Conservation (phyloP, 2,888 invertebrate genomes). For the Steinernema carpocapsae region DNA sequence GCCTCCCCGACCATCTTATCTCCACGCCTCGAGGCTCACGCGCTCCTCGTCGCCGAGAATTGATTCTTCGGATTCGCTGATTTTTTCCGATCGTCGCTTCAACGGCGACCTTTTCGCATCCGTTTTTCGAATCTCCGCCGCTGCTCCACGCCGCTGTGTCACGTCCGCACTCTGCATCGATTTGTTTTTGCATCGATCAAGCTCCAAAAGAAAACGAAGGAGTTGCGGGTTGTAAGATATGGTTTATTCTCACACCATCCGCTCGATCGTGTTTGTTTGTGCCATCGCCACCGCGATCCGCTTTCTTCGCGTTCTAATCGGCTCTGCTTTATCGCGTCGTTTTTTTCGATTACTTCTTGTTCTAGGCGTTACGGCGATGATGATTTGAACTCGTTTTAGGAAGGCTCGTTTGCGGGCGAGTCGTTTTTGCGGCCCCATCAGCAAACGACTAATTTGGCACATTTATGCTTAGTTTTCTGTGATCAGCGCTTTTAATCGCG, state of each 20-base stretch:
- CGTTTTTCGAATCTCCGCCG: too few relatives aligned
- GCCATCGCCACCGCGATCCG: not conserved
- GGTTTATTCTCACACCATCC: too few relatives aligned
- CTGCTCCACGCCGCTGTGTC: too few relatives aligned
- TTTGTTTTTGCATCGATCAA: too few relatives aligned
- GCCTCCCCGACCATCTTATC: not conserved
- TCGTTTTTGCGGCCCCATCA: not conserved
- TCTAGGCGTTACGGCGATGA: too few relatives aligned
- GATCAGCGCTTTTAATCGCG: not conserved
- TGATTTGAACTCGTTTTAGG: not conserved
- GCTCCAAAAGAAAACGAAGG: too few relatives aligned
- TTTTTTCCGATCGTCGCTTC: slow-evolving; percentile 17
- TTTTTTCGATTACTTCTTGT: slow-evolving; percentile 8
- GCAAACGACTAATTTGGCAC: slow-evolving; percentile 1
- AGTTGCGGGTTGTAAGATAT: too few relatives aligned
- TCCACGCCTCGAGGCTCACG: not conserved
- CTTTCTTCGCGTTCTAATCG: not conserved
- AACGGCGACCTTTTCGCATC: too few relatives aligned
- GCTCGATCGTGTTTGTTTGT: slow-evolving; percentile 8
- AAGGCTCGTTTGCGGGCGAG: slow-evolving; percentile 16
- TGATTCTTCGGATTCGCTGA: slow-evolving; percentile 23
- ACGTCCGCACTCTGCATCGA: too few relatives aligned
- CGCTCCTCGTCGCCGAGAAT: not conserved
- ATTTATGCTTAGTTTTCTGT: slow-evolving; percentile 1
- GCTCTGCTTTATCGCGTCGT: not conserved